A percentile compares a stretch with the other conserved stretches of the same genome.
Conservation (phyloP, 2,797 vertebrate genomes). For the Poeciliopsis infans region DNA sequence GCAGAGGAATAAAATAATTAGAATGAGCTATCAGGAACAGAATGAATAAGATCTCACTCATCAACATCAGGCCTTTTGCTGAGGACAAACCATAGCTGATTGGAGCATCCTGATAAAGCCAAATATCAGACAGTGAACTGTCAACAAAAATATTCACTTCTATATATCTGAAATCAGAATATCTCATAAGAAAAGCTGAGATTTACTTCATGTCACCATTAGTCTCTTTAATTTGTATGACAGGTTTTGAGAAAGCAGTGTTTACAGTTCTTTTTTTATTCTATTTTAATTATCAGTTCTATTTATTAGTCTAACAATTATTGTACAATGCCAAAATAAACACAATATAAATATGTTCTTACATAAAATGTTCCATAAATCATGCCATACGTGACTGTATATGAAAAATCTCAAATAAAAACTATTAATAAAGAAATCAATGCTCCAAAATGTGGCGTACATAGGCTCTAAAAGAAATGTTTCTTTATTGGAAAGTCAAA, state of each 20-base stretch:
- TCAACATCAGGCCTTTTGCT: conserved; percentile 29
- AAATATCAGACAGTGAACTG: background rate
- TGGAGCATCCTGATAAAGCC: conserved; percentile 11
- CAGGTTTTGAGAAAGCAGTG: background rate
- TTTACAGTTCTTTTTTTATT: background rate
- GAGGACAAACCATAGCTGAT: conserved; percentile 16
- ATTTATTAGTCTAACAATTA: background rate
- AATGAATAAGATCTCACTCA: conserved; percentile 38
- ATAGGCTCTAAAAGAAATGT: background rate
- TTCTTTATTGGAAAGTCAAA: background rate
- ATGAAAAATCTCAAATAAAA: background rate
- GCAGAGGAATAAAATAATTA: conserved; percentile 33
- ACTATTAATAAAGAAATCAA: background rate
- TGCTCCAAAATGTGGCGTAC: background rate
- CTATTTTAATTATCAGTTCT: background rate
- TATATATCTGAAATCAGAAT: background rate
- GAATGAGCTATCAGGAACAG: conserved; percentile 25
- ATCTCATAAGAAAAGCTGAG: background rate
- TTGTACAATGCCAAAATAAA: background rate
- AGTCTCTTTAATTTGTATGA: background rate
- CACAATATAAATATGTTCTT: background rate
- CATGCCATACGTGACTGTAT: background rate
- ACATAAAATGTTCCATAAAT: background rate
- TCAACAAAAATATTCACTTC: background rate
- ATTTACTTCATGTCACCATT: background rate